Evolutionary conservation across 2,797 vertebrate species (phyloP).

Genomic region (Pangasius macronema): DNA sequence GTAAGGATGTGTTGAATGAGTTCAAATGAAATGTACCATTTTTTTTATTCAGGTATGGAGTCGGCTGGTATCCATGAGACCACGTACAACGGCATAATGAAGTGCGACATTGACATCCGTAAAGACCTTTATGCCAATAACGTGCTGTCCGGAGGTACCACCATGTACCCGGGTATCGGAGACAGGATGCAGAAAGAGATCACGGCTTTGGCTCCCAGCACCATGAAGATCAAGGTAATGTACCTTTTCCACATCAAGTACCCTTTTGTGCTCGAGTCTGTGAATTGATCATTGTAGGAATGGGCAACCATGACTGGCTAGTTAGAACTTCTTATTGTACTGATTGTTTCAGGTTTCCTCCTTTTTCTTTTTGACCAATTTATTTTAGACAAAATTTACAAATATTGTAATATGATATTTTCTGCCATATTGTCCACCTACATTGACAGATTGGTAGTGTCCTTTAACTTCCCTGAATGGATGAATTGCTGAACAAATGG

Average conservation of each 20-base stretch:
- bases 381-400: background rate
- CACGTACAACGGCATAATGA: slow-evolving; percentile 69
- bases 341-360: background rate
- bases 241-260: background rate
- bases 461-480: background rate
- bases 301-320: background rate
- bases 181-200: slow-evolving; percentile 92
- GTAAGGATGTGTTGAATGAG: background rate
- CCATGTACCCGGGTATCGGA: slow-evolving; percentile 89
- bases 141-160: slow-evolving; percentile 86
- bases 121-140: slow-evolving; percentile 90
- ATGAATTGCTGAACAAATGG: background rate
- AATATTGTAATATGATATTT: background rate
- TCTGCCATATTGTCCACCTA: background rate
- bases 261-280: background rate
- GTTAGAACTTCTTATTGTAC: background rate
- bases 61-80: slow-evolving; percentile 42
- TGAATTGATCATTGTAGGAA: background rate
- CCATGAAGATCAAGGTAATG: slow-evolving; percentile 43
- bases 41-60: slow-evolving; percentile 38
- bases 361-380: background rate
- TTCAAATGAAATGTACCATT: background rate
- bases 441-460: background rate
- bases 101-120: slow-evolving; percentile 78
- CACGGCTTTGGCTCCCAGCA: slow-evolving; percentile 73